These are phyloP conservation scores for Peromyscus californicus DNA, from an alignment of 2,113 vertebrate genomes.

Conservation along the genomic window DNA sequence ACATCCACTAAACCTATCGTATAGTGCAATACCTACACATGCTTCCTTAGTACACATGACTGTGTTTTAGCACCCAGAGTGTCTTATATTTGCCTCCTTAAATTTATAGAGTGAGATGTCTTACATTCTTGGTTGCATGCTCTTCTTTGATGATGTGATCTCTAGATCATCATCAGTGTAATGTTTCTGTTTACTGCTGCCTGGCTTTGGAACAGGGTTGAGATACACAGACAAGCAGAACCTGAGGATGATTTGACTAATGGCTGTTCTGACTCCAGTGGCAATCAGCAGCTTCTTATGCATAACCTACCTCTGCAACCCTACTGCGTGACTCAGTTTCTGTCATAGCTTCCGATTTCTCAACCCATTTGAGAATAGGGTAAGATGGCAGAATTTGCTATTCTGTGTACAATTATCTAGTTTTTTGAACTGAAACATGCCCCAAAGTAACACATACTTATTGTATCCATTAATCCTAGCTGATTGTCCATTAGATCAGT, in stretches of 20 bases:
- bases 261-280: neutral
- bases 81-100: neutral
- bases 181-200: neutral
- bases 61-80: neutral
- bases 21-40: neutral
- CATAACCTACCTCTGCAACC: neutral
- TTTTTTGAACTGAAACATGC: neutral
- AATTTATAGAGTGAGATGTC: neutral
- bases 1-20: neutral
- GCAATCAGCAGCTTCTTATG: neutral
- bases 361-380: neutral
- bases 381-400: neutral
- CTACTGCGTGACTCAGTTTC: neutral
- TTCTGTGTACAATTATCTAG: neutral
- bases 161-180: neutral
- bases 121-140: neutral
- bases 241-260: neutral
- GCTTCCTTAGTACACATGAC: neutral
- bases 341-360: neutral
- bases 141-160: slow-evolving; percentile 1
- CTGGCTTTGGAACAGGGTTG: neutral
- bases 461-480: too few species aligned
- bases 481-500: neutral
- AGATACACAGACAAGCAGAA: neutral
- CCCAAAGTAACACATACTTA: neutral